Percentiles rank a stretch among this genome's conserved stretches.
Evolutionary conservation across 1,140 invertebrate species (phyloP).

Genomic region (Nautilus pompilius): DNA sequence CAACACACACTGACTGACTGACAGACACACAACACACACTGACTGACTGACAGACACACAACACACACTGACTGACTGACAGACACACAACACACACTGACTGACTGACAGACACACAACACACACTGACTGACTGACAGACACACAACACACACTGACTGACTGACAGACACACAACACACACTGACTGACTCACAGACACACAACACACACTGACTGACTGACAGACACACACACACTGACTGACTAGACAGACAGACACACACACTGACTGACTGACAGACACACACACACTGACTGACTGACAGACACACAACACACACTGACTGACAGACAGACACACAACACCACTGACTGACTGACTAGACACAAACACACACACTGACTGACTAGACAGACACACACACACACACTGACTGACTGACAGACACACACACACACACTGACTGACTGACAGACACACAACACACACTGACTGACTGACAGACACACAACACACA

Average conservation of each 20-base stretch:
- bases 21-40: not conserved
- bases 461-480: too few species aligned
- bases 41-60: not conserved
- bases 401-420: not conserved
- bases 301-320: too few species aligned
- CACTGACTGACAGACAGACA: too few species aligned
- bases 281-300: conserved; percentile 9
- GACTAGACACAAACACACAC: not conserved
- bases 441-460: not conserved
- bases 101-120: not conserved
- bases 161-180: not conserved
- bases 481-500: too few species aligned
- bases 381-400: not conserved
- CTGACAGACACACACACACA: conserved; percentile 4
- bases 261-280: conserved; percentile 9
- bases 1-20: not conserved
- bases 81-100: not conserved
- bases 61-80: not conserved
- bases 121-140: not conserved
- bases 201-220: not conserved
- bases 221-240: not conserved
- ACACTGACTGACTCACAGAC: not conserved
- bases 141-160: conserved; percentile 2
- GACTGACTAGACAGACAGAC: conserved; percentile 4
- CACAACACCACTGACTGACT: not conserved